phyloP scores from a whole-genome alignment of 2,888 invertebrate species.

The Microdon myrmicae region DNA sequence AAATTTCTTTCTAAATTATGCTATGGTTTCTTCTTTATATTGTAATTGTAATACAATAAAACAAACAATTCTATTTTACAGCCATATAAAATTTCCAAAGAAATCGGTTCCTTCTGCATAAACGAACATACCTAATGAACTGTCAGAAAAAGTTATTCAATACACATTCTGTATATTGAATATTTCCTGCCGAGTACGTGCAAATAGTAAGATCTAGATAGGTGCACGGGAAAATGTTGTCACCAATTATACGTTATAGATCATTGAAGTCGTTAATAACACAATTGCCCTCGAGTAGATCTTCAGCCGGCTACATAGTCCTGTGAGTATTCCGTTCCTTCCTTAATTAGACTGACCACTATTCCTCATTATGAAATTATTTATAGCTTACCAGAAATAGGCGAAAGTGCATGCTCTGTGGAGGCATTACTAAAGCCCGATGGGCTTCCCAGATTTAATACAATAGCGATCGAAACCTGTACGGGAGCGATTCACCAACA shows the following conservation, averaged over 20 bases:
- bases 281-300: constrained; percentile 34
- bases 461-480: constrained; percentile 84
- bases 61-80: no score
- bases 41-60: no score
- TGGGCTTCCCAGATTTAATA: constrained; percentile 83
- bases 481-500: constrained; percentile 85
- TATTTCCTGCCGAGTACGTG: no score
- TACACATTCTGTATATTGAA: no score
- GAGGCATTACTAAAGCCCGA: constrained; percentile 77
- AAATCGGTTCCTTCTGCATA: no score
- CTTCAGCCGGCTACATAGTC: constrained; percentile 72
- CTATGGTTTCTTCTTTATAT: no score
- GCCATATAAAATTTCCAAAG: no score
- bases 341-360: background rate
- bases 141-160: no score
- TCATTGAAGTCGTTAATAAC: constrained; percentile 10
- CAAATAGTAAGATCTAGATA: no score
- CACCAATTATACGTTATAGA: constrained; percentile 22
- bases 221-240: constrained; percentile 42
- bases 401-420: constrained; percentile 81
- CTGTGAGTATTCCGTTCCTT: constrained; percentile 70
- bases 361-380: constrained; percentile 24
- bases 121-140: no score
- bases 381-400: constrained; percentile 82
- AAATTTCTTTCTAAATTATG: no score